Evolutionary conservation across 2,113 vertebrate species (phyloP), one percentile per base, ranked within the genome.

Genomic region (Holacanthus passer): DNA sequence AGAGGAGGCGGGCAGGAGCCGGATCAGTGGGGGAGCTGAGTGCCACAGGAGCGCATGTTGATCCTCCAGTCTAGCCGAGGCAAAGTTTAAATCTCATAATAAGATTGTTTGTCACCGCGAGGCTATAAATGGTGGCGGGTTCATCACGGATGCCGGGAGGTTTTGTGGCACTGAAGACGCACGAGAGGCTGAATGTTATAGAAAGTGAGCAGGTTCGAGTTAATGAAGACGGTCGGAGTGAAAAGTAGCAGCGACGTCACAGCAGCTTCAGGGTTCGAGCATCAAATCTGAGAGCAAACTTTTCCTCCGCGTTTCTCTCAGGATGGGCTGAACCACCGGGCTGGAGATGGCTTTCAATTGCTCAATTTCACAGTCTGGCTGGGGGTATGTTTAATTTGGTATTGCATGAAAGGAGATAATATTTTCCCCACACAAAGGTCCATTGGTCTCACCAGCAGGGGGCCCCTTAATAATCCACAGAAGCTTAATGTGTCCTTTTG

Each of bases 11-110:
- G 81, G 80, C 31, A 53, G 55, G 64, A 31, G 6, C 87, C 78
- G 92, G 81, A 69, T 93, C 89, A 92, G 84, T 63, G 73, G 22
- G 43, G 67, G 50, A 83, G 29, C 75, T 58, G 79, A 89, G 52
- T 90, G 83, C 58, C 81, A 91, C 45, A 83, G 85, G 79, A 89
- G 87, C 86, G 91, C 89, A 59, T 90, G 90, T 83, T 93, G 93
- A 94, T 94, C 93, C 92, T 92, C 85, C 89, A 78, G 91, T 93
- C 92, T 90, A 87, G 87, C 78, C 85, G 84, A 90, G 91, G 91
- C 90, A 90, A 93, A 94, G 93, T 93, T 94, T 95, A 94, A 93
- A 95, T 94, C 93, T 95, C 91, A 91, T 95, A 92, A 95, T 91
- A 94, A 94, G 95, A 95, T 95, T 95, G 95, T 87, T 92, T 86